Evolutionary conservation across 2,888 invertebrate genomes (phyloP), one percentile per base, ranked within the genome.

Genomic region (Eulithis testata): DNA sequence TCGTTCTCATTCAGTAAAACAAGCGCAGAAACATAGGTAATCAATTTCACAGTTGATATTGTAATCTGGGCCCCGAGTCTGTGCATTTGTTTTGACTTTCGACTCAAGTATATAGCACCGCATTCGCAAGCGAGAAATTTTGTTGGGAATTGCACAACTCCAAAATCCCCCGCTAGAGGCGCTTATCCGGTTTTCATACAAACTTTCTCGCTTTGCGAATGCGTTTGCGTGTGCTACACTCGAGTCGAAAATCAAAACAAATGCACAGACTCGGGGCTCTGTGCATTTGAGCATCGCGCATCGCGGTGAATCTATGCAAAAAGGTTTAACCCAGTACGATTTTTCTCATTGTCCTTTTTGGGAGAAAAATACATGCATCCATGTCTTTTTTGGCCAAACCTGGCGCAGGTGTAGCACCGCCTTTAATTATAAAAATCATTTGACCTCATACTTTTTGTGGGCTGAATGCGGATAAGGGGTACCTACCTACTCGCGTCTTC

Each of bases 381-480:
- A 21, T 21, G 50, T 40, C 58, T 31, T 69, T 68, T 64, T 67
- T 60, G 60, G 61, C 57, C 71, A 69, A 73, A 67, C 64, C 64
- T 61, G 66, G 60, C 66, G 70, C 83, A 82, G 83, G 81, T 82
- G 83, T 31, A 31, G 9, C 49, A 73, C 4, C 31, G 72, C 63
- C 69, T 73, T 74, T 76, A 76, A 77, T 81, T 79, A 76, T 73
- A 63, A 76, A 76, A 78, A 77, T 78, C 73, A 76, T 71, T 66
- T 68, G 72, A 75, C 71, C 71, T 66, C 57, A 67, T 69, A 68
- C 74, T 74, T 75, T 21, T 75, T 69, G 66, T 66, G 59, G 44
- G 44, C 11, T 51, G 51, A 55, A 56, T 60, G 65, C 31, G 53
- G 65, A 60, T 61, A 21, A 21, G 2, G 65, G 62, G 36, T 31